Evolutionary conservation across 1,140 invertebrate species (phyloP).

Genomic region (Tyrophagus putrescentiae): DNA sequence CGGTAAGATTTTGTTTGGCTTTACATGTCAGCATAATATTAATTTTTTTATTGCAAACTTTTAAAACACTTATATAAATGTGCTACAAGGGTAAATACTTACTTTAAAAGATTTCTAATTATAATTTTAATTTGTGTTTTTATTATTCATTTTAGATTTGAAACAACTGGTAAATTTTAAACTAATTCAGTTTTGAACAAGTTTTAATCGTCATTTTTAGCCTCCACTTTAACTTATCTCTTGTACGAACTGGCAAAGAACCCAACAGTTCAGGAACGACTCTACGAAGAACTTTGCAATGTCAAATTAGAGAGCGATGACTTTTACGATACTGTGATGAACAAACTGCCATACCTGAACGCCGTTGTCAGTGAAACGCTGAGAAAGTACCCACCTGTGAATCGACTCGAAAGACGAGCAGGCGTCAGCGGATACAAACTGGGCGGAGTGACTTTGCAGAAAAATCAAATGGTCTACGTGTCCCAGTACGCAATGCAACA

Average conservation of each 20-base stretch:
- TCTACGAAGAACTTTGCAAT: constrained; percentile 35
- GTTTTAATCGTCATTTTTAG: no score
- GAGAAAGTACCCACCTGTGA: constrained; percentile 33
- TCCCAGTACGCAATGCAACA: constrained; percentile 41
- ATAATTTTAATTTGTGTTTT: no score
- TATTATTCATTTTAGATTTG: no score
- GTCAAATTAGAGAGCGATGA: neutral
- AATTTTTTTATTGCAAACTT: no score
- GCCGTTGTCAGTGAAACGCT: constrained; percentile 34
- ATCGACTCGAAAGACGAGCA: constrained; percentile 12
- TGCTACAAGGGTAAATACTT: no score
- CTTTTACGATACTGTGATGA: constrained; percentile 10
- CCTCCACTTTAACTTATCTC: constrained; percentile 35
- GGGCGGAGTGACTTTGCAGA: constrained; percentile 18
- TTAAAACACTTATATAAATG: no score
- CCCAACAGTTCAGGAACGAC: constrained; percentile 34
- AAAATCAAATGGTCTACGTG: constrained; percentile 36
- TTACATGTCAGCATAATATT: no score
- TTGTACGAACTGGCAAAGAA: constrained; percentile 4
- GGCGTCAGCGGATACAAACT: neutral
- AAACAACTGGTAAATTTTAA: no score
- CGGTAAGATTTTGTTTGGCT: no score
- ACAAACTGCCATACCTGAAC: constrained; percentile 30
- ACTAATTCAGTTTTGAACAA: no score
- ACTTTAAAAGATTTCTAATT: no score